Evolutionary conservation across 2,888 invertebrate genomes (phyloP), one percentile per base, ranked within the genome.

Genomic region (Morpho deidamia): DNA sequence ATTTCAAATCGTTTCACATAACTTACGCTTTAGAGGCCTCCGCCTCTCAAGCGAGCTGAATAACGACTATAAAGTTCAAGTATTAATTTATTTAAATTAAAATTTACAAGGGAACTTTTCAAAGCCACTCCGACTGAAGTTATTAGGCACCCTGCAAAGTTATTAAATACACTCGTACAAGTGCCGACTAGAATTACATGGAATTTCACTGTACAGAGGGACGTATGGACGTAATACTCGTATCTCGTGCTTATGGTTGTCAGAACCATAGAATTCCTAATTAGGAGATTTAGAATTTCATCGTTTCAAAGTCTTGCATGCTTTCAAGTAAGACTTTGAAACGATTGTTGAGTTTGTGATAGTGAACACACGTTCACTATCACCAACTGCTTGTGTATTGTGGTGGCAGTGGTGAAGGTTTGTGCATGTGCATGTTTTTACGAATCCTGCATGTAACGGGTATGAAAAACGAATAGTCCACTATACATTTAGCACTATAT

Each of bases 141-240:
- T 57, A 48, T 39, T 37, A 58, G 48, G 44, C 44, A 42, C 39
- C 39, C 38, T 40, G 39, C 46, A n/a, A 33, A 58, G 50, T 61
- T 61, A 65, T 63, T 65, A 63, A 62, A 55, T 48, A 63, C 46
- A 61, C 39, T 48, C 64, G 23, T 60, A 66, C 57, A 66, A 64
- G 64, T 63, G 66, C 53, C 40, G 63, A 35, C 34, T 63, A 54
- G 56, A 47, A 58, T 66, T 64, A 60, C 62, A 51, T 35, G 48
- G 57, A 51, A 56, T 52, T 56, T 48, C 50, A 51, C 32, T 50
- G 56, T 50, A 46, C 52, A 43, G 46, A 42, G 54, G 49, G 44
- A 42, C 33, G 39, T 39, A 39, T 44, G 49, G 12, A 34, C 34
- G 41, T 37, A 14, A 7, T 9, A 23, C 23, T 40, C 35, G 41